A percentile compares a stretch with the other conserved stretches of the same genome.
These are phyloP conservation scores for Anhinga anhinga DNA, from an alignment of 2,113 vertebrate species.

Conservation along the genomic window DNA sequence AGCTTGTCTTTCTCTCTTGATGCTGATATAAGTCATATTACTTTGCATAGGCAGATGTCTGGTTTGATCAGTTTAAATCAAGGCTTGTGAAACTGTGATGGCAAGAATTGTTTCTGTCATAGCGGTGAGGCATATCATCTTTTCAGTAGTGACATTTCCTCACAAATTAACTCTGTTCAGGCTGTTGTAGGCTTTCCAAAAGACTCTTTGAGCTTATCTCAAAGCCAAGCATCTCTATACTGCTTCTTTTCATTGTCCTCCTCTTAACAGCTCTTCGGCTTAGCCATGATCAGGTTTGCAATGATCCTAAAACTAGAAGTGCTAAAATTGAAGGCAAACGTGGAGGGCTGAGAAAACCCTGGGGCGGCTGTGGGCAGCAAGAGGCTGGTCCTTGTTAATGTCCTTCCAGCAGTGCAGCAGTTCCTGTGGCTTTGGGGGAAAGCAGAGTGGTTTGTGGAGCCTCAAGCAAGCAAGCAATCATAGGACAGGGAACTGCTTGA, in stretches of 20 bases:
- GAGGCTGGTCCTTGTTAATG: not conserved
- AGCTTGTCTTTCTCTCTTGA: slow-evolving; percentile 37
- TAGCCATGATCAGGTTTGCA: not conserved
- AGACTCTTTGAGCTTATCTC: slow-evolving; percentile 52
- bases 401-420: not conserved
- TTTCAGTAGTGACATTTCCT: slow-evolving; percentile 41
- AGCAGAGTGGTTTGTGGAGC: not conserved
- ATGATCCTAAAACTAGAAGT: not conserved
- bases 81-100: slow-evolving; percentile 39
- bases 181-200: slow-evolving; percentile 24
- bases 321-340: not conserved
- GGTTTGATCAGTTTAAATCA: slow-evolving; percentile 62
- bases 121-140: not conserved
- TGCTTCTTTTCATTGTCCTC: not conserved
- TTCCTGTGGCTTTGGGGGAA: not conserved
- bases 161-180: slow-evolving; percentile 20
- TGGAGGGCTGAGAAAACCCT: not conserved
- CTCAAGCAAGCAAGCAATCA: not conserved
- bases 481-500: no score
- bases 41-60: slow-evolving; percentile 26
- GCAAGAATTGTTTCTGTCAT: slow-evolving; percentile 32
- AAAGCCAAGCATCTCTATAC: not conserved
- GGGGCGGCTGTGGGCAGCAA: not conserved
- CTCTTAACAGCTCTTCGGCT: slow-evolving; percentile 32
- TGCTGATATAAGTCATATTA: slow-evolving; percentile 36